A percentile compares a stretch with the other conserved stretches of the same genome.
These are phyloP conservation scores for Pedicia rivosa DNA, from an alignment of 2,888 invertebrate genomes.

Conservation along the genomic window DNA sequence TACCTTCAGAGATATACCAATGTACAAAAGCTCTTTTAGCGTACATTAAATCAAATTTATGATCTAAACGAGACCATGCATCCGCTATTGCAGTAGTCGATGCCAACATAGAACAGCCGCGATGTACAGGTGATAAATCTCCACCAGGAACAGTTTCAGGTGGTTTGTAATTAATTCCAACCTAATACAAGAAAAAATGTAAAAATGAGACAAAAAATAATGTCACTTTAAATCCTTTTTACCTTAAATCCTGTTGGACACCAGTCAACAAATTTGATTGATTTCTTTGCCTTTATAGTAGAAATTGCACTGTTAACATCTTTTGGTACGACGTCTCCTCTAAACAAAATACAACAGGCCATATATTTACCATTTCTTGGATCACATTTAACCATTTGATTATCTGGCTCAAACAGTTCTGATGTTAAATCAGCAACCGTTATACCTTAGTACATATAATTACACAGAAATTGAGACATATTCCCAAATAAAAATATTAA, in stretches of 20 bases:
- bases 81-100: conserved; percentile 83
- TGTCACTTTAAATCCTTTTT: too few species aligned
- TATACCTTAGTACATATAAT: conserved; percentile 24
- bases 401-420: conserved; percentile 69
- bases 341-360: conserved; percentile 73
- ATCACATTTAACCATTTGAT: conserved; percentile 77
- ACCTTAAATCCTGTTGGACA: conserved; percentile 81
- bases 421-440: conserved; percentile 68
- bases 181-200: too few species aligned
- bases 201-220: conserved; percentile 29
- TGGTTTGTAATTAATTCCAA: conserved; percentile 61
- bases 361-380: conserved; percentile 70
- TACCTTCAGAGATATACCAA: conserved; percentile 51
- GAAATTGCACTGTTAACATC: conserved; percentile 77
- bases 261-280: conserved; percentile 82
- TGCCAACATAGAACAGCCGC: conserved; percentile 72
- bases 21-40: conserved; percentile 89
- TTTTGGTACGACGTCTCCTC: conserved; percentile 80
- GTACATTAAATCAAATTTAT: conserved; percentile 91
- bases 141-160: conserved; percentile 55
- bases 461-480: too few species aligned
- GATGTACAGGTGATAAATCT: conserved; percentile 60
- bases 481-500: too few species aligned
- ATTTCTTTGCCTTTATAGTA: conserved; percentile 55
- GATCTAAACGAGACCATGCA: conserved; percentile 79